phyloP scores from a whole-genome alignment of 2,797 vertebrate species.

The Hozukius guyotensis region DNA sequence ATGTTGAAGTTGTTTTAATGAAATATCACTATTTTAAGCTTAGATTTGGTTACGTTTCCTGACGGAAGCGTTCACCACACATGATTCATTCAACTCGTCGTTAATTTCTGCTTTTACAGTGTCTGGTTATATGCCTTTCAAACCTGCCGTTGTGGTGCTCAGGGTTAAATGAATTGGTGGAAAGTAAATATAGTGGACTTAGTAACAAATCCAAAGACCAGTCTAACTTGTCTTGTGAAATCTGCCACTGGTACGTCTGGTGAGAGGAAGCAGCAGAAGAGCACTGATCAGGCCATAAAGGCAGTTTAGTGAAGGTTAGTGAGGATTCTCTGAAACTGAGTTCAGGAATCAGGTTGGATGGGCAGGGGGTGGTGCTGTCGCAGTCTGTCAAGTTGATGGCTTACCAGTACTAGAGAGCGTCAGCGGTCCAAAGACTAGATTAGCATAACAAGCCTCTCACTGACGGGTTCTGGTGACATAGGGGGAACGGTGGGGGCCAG shows the following conservation, averaged over 20 bases:
- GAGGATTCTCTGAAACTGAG: slow-evolving; percentile 44
- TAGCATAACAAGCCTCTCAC: slow-evolving; percentile 84
- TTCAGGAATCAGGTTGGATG: slow-evolving; percentile 41
- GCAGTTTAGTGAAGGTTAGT: slow-evolving; percentile 47
- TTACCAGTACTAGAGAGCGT: slow-evolving; percentile 68
- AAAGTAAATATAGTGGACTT: neutral
- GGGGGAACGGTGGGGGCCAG: neutral
- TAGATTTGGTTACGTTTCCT: neutral
- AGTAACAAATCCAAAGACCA: neutral
- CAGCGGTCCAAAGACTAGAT: slow-evolving; percentile 70
- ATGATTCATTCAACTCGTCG: neutral
- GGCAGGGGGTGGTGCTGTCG: slow-evolving; percentile 35
- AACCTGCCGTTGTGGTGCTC: neutral
- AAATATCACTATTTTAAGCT: neutral
- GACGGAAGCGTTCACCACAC: neutral
- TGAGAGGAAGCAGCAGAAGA: slow-evolving; percentile 4
- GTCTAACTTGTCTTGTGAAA: neutral
- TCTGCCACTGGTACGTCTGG: neutral
- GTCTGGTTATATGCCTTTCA: too few species aligned
- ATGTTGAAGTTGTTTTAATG: too few species aligned
- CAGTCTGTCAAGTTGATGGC: slow-evolving; percentile 69
- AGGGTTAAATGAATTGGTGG: neutral
- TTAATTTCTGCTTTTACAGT: too few species aligned
- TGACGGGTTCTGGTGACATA: slow-evolving; percentile 68
- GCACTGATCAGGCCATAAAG: neutral